phyloP scores from a whole-genome alignment of 2,888 invertebrate species.

The Parasteatoda lunata region DNA sequence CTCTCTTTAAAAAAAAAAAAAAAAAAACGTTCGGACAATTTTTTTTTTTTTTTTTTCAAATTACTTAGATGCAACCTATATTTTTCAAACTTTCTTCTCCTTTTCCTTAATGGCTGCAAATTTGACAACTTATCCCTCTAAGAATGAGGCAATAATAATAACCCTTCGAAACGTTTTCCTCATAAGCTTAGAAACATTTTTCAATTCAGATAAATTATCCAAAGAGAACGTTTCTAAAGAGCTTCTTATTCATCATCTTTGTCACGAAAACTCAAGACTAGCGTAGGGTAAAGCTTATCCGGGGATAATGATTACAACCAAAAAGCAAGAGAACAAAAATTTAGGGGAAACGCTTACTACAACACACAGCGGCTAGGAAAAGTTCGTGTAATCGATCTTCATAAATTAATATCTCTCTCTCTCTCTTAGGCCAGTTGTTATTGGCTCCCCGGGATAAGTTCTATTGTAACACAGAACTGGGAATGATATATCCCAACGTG shows the following conservation, averaged over 20 bases:
- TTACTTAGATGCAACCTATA: too few species aligned
- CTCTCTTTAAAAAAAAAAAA: too few species aligned
- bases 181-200: slow-evolving; percentile 27
- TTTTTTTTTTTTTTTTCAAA: too few species aligned
- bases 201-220: slow-evolving; percentile 48
- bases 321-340: background rate
- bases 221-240: slow-evolving; percentile 9
- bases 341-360: background rate
- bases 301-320: background rate
- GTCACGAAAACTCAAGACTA: background rate
- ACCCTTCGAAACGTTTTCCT: background rate
- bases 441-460: slow-evolving; percentile 44
- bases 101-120: too few species aligned
- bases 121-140: too few species aligned
- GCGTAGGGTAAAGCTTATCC: background rate
- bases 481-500: slow-evolving; percentile 36
- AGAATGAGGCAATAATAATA: background rate
- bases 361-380: background rate
- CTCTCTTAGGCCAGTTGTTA: slow-evolving; percentile 27
- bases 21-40: too few species aligned
- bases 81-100: too few species aligned
- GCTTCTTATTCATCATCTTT: slow-evolving; percentile 26
- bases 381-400: slow-evolving; percentile 40
- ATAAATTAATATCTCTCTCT: slow-evolving; percentile 45
- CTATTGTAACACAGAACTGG: slow-evolving; percentile 32